Percentiles rank a stretch among this genome's conserved stretches.
Evolutionary conservation across 2,113 vertebrate species (phyloP).

Genomic region (Scomber colias): DNA sequence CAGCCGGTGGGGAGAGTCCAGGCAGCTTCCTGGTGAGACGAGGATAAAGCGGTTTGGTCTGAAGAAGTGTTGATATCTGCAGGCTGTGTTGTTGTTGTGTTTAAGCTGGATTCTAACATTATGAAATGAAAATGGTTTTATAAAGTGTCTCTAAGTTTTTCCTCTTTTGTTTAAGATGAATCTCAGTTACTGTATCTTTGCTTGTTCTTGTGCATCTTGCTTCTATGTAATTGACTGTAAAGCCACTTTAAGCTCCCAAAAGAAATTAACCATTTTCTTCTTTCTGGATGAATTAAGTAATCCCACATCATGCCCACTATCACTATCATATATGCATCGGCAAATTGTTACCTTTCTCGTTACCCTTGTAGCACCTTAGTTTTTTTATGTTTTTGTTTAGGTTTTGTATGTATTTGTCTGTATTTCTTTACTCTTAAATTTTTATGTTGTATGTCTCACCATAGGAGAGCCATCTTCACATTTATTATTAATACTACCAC

Average conservation of each 20-base stretch:
- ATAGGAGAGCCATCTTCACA: no score
- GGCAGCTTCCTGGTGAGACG: conserved; percentile 21
- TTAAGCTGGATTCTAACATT: conserved; percentile 29
- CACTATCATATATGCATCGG: no score
- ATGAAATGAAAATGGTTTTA: conserved; percentile 34
- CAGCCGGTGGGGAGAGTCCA: conserved; percentile 40
- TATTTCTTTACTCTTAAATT: no score
- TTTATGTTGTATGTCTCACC: no score
- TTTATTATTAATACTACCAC: no score
- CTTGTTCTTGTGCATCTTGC: not conserved
- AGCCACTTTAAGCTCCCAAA: not conserved
- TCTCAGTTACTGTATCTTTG: not conserved
- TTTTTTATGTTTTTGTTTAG: no score
- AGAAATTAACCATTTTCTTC: no score
- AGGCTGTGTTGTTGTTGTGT: conserved; percentile 39
- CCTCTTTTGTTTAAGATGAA: not conserved
- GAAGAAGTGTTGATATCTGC: conserved; percentile 41
- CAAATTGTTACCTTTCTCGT: no score
- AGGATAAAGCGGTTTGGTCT: conserved; percentile 50
- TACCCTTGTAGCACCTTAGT: no score
- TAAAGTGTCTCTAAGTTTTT: not conserved
- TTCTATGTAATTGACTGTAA: not conserved
- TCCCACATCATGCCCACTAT: no score
- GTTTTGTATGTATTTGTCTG: no score
- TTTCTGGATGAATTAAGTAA: no score